These are phyloP conservation scores for Artibeus lituratus DNA, from an alignment of 2,797 vertebrate genomes.

Conservation along the genomic window DNA sequence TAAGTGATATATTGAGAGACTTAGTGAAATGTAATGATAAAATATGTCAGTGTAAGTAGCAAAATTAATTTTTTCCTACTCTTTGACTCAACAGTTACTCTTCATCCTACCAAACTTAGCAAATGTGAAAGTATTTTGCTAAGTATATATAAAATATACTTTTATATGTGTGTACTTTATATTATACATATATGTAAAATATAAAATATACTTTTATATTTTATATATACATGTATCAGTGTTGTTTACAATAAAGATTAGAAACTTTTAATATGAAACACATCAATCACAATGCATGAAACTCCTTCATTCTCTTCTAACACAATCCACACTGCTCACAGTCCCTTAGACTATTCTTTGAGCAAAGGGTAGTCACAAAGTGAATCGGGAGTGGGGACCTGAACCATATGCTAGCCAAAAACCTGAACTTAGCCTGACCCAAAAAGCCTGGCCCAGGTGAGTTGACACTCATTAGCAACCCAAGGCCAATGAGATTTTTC, in stretches of 20 bases:
- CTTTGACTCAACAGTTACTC: background rate
- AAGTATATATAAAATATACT: no score
- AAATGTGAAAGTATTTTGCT: background rate
- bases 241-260: background rate
- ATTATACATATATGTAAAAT: no score
- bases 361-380: background rate
- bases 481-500: background rate
- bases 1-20: background rate
- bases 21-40: background rate
- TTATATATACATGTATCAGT: background rate
- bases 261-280: background rate
- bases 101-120: background rate
- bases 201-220: no score
- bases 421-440: background rate
- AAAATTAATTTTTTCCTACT: background rate
- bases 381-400: background rate
- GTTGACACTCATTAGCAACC: background rate
- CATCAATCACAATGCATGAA: no score
- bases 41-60: background rate
- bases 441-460: background rate
- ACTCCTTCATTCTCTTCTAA: background rate
- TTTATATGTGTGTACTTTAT: no score
- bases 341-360: background rate
- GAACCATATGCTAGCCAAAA: background rate
- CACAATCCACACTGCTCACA: background rate